A percentile compares a stretch with the other conserved stretches of the same genome.
Evolutionary conservation across 2,113 vertebrate species (phyloP).

Genomic region (Aramus guarauna): DNA sequence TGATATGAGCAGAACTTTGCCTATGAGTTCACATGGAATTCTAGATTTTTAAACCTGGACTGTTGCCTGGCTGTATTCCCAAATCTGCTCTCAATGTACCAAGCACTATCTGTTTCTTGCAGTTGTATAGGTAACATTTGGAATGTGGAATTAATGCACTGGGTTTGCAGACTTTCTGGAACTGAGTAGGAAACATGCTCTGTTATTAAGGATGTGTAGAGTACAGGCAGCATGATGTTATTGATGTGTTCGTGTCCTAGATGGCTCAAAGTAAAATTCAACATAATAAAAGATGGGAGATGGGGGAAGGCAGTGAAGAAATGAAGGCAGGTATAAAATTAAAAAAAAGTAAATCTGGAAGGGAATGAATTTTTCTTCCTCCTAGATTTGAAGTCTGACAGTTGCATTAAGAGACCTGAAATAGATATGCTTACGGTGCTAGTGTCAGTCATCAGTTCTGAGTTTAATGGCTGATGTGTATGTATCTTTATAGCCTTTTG

Average conservation of each 20-base stretch:
- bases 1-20: neutral
- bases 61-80: neutral
- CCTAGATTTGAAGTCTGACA: neutral
- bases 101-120: neutral
- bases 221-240: neutral
- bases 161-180: neutral
- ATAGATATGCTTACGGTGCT: neutral
- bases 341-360: neutral
- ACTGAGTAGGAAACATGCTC: neutral
- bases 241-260: neutral
- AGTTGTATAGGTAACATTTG: neutral
- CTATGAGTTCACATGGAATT: neutral
- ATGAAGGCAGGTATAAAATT: neutral
- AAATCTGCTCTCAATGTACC: neutral
- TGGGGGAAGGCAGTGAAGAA: neutral
- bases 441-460: neutral
- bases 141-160: neutral
- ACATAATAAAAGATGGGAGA: neutral
- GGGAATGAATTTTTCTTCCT: neutral
- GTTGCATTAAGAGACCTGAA: neutral
- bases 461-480: neutral
- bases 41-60: neutral
- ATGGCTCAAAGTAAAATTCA: neutral
- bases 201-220: neutral
- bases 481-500: neutral